These are phyloP conservation scores for Eulemur mongoz DNA, from an alignment of 2,797 vertebrate species.

Conservation along the genomic window DNA sequence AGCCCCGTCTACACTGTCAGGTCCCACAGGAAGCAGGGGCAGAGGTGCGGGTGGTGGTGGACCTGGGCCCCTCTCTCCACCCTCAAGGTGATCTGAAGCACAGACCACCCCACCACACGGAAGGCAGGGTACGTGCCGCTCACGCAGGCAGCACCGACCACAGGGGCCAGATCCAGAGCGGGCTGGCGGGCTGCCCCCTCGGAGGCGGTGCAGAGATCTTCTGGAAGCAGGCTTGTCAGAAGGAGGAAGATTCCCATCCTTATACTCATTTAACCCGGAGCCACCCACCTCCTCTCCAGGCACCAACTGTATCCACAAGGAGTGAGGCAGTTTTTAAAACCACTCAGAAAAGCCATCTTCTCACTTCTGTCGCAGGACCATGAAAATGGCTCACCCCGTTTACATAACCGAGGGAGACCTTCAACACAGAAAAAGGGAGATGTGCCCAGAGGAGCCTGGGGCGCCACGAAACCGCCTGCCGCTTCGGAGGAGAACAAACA, in stretches of 20 bases:
- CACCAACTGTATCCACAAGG: not conserved
- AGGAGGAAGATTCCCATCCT: not conserved
- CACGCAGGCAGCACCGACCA: not conserved
- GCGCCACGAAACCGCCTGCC: not conserved
- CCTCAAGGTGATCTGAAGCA: not conserved
- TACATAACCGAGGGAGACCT: not conserved
- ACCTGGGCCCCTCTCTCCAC: not conserved
- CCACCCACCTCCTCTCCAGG: not conserved
- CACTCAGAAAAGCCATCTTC: not conserved
- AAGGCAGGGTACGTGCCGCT: too few relatives aligned
- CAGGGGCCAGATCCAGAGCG: not conserved
- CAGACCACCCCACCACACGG: not conserved
- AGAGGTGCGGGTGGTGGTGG: accelerated
- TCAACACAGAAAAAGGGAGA: not conserved
- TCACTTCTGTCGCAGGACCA: not conserved
- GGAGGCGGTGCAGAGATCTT: not conserved
- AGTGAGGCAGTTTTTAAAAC: not conserved
- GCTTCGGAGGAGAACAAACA: conserved; percentile 13
- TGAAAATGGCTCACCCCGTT: not conserved
- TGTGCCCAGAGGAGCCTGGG: not conserved
- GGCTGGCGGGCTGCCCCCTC: not conserved
- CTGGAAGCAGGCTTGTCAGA: not conserved
- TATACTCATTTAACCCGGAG: not conserved
- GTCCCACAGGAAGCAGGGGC: not conserved
- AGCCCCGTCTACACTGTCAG: too few relatives aligned